phyloP scores from a whole-genome alignment of 2,113 vertebrate genomes.

The Ailurus styani region DNA sequence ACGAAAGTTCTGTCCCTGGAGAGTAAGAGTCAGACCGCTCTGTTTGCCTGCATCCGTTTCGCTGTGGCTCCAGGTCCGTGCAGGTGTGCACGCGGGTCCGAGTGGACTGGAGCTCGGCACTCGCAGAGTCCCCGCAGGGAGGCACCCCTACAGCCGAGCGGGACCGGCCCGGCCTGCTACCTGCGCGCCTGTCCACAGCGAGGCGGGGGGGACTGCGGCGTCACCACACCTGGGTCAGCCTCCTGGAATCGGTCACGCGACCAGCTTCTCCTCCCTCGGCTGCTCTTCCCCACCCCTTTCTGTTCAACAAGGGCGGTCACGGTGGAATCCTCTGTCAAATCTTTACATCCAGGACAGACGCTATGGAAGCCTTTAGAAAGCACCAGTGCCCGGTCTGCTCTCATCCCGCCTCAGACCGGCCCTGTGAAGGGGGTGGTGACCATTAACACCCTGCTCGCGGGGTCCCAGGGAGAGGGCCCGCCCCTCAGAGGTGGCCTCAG shows the following conservation, averaged over 20 bases:
- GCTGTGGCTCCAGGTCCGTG: rapidly evolving
- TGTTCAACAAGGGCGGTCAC: too few relatives aligned
- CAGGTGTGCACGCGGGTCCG: rapidly evolving
- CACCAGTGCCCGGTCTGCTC: rapidly evolving
- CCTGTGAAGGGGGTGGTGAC: rapidly evolving
- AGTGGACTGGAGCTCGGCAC: neutral
- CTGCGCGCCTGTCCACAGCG: neutral
- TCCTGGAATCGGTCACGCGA: rapidly evolving
- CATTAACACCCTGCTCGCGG: rapidly evolving
- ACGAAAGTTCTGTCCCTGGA: neutral
- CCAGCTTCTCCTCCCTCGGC: neutral
- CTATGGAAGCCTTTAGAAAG: neutral
- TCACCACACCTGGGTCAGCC: rapidly evolving
- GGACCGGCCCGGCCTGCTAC: neutral
- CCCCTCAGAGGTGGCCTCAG: neutral
- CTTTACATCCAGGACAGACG: neutral
- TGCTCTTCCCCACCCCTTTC: neutral
- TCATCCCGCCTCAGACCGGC: neutral
- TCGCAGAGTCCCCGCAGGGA: too few relatives aligned
- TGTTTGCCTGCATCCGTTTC: neutral
- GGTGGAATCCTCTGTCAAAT: neutral
- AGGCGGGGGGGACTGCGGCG: neutral
- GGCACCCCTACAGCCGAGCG: rapidly evolving
- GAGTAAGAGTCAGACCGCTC: neutral
- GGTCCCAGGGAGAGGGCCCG: neutral